Evolutionary conservation across 1,140 invertebrate species (phyloP), one percentile per base, ranked within the genome.

Genomic region (Formica selysi): DNA sequence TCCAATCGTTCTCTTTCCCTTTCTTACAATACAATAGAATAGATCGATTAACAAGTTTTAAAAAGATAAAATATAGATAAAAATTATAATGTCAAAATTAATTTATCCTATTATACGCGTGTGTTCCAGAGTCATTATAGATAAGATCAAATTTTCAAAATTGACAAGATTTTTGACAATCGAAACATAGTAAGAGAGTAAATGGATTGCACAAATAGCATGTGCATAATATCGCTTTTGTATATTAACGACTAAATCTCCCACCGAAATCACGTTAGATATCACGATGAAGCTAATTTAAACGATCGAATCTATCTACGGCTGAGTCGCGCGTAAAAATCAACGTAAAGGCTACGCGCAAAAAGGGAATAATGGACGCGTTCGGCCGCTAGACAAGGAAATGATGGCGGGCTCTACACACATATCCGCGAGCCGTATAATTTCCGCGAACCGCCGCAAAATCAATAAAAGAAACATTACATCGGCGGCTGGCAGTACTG

Each of bases 391-490:
- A 83, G 79, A 83, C 79, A 73, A 83, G 79, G 68, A 74, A 83
- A 83, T 65, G 88, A 89, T 67, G 88, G 74, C 51, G 74, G 70
- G 54, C 70, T 78, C 59, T 83, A 74, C 79, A 74, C 89, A 92
- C 89, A 92, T 89, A 92, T 91, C 76, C 87, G 81, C 84, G 86
- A 85, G 84, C 89, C 89, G 91, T 93, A 93, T 95, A 95, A 95
- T 95, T 95, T 94, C 91, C 91, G 92, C 93, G 91, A 92, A 90
- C 91, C 92, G 93, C 94, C 94, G 91, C 94, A 94, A 95, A 95
- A 95, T 95, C 95, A 95, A 95, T 95, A 95, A 95, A 95, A 95
- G 94, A 95, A 95, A 95, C 94, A 95, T 95, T 95, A 95, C 93
- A 95, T 95, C 91, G 94, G 92, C 93, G 93, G 93, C 91, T 92